Base-by-base conservation (phyloP, 1,140 invertebrate genomes). In the Acromyrmex charruanus region DNA sequence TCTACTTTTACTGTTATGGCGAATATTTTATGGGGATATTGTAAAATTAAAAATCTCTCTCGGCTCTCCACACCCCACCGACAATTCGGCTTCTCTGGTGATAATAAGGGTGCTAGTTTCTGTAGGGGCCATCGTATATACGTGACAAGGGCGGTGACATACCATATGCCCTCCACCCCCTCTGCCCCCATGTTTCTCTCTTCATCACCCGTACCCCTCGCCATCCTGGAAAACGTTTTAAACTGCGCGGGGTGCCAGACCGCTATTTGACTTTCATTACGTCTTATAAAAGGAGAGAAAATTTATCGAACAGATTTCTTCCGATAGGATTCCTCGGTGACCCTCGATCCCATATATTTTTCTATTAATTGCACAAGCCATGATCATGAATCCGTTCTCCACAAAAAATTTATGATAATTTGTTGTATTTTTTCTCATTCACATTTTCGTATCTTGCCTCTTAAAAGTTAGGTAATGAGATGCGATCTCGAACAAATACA, bases 231-330 rank as follows among this genome's bases (percentile, higher is more conserved):
- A 82, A 77, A 72, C 79, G 87, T 89, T 93, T 91, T 86, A 91
- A 93, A 92, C 91, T 63, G 90, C 87, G 87, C 85, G 89, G 92
- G 93, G 93, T 93, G 92, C 91, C 79, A 92, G 93, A 94, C 93
- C 93, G 92, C 94, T 94, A 95, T 95, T 95, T 95, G 94, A 95
- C 95, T 95, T 95, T 95, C 94, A 95, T 95, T 95, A 95, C 93
- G 91, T 93, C 93, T 94, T 93, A 93, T 92, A 91, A 91, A 91
- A 87, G 81, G 75, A 86, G 75, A 85, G 69, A 89, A 90, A 92
- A 92, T 93, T 92, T 92, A 91, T 92, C 89, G 88, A 65, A 81
- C 85, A 87, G 87, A 91, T 90, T 91, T 89, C 59, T 77, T 39
- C 10, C 61, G 71, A 85, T 81, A 59, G 86, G 59, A 59, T 59